Evolutionary conservation across 2,113 vertebrate species (phyloP).

Genomic region (Piliocolobus tephrosceles): DNA sequence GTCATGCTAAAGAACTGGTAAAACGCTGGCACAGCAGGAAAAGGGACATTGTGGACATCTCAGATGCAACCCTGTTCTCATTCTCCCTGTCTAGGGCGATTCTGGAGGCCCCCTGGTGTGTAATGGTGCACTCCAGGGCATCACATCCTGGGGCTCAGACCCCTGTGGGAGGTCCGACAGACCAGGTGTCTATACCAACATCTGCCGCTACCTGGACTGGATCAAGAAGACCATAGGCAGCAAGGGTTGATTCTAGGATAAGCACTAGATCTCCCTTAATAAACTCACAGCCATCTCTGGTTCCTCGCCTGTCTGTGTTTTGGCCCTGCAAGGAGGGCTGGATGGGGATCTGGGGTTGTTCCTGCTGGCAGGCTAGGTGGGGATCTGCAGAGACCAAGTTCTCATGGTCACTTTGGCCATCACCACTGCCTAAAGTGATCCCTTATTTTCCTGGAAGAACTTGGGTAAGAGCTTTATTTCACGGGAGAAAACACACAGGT

Average conservation of each 20-base stretch:
- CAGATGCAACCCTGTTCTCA: neutral
- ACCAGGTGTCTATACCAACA: conserved; percentile 87
- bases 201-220: conserved; percentile 85
- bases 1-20: neutral
- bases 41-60: neutral
- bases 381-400: neutral
- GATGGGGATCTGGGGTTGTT: accelerated
- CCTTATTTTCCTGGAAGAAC: neutral
- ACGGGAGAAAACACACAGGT: neutral
- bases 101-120: conserved; percentile 89
- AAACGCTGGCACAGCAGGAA: neutral
- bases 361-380: neutral
- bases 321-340: neutral
- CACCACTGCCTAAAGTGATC: neutral
- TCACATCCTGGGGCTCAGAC: conserved; percentile 90
- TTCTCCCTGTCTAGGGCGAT: conserved; percentile 83
- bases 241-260: neutral
- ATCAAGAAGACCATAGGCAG: conserved; percentile 73
- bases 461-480: neutral
- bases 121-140: conserved; percentile 80
- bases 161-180: conserved; percentile 82
- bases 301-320: conserved; percentile 1
- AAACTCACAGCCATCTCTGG: neutral
- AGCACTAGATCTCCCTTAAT: conserved; percentile 5
- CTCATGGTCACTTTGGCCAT: no score